Evolutionary conservation across 2,888 invertebrate genomes (phyloP).

Genomic region (Nemotelus nigrinus): DNA sequence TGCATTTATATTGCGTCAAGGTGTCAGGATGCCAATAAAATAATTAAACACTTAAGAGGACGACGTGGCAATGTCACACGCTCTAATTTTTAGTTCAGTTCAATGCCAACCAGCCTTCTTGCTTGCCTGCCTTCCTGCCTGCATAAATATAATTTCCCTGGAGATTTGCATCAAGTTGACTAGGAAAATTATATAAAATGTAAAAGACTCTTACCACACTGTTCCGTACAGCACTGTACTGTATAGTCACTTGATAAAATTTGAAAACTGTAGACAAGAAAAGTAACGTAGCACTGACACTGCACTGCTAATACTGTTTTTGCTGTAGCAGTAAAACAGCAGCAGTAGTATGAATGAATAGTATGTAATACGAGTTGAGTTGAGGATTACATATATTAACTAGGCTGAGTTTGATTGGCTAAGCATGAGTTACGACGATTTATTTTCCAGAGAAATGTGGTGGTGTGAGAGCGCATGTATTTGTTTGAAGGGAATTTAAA

Average conservation of each 20-base stretch:
- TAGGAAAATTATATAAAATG: conserved; percentile 38
- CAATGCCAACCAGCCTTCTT: too few species aligned
- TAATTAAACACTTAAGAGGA: conserved; percentile 45
- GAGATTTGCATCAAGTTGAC: conserved; percentile 21
- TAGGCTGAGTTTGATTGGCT: neutral
- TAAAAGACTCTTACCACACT: conserved; percentile 1
- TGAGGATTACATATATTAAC: conserved; percentile 8
- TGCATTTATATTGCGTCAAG: conserved; percentile 46
- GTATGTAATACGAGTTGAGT: neutral
- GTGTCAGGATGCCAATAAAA: conserved; percentile 46
- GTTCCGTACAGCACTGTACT: too few species aligned
- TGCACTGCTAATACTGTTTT: too few species aligned
- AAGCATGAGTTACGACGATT: neutral
- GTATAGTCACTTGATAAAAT: too few species aligned
- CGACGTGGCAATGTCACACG: conserved; percentile 39
- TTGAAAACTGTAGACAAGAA: too few species aligned
- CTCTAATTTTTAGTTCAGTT: conserved; percentile 43
- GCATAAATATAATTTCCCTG: conserved; percentile 46
- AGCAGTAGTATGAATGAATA: too few species aligned
- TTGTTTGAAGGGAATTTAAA: conserved; percentile 20
- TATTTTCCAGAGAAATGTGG: too few species aligned
- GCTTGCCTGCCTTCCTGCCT: neutral
- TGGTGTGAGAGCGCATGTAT: neutral
- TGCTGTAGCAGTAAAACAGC: too few species aligned
- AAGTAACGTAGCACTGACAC: too few species aligned